A percentile compares a stretch with the other conserved stretches of the same genome.
Evolutionary conservation across 2,113 vertebrate genomes (phyloP).

Genomic region (Rhinopomastus cyanomelas): DNA sequence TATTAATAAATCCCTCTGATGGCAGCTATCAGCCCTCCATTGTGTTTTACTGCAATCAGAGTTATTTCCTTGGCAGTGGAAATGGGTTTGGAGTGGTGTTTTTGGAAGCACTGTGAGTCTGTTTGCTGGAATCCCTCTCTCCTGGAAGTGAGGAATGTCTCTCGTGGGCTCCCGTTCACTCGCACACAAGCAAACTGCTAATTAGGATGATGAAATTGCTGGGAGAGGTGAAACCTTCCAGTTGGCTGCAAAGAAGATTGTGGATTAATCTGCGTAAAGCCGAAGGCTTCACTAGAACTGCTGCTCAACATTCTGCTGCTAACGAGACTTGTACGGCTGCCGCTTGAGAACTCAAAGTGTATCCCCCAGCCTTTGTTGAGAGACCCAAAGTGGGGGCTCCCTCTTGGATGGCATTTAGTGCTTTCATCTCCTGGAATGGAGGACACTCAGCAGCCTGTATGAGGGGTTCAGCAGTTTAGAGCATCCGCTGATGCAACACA

Average conservation of each 20-base stretch:
- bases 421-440: neutral
- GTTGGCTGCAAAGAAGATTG: conserved; percentile 41
- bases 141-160: conserved; percentile 43
- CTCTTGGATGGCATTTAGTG: neutral
- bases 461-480: neutral
- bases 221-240: conserved; percentile 64
- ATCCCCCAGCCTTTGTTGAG: conserved; percentile 4
- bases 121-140: conserved; percentile 55
- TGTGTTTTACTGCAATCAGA: conserved; percentile 6
- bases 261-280: conserved; percentile 56
- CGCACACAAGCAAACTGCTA: conserved; percentile 55
- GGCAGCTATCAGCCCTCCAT: neutral
- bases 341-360: conserved; percentile 18
- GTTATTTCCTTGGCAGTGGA: neutral
- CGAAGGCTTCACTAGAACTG: conserved; percentile 40
- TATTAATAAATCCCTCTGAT: conserved; percentile 46
- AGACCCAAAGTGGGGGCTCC: neutral
- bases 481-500: neutral
- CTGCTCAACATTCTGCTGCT: conserved; percentile 64
- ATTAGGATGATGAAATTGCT: conserved; percentile 59
- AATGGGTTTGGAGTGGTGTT: conserved; percentile 28
- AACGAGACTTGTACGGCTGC: conserved; percentile 58
- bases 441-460: neutral
- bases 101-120: neutral
- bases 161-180: conserved; percentile 3